These are phyloP conservation scores for Crotalus tigris DNA, from an alignment of 2,113 vertebrate species.

Conservation along the genomic window DNA sequence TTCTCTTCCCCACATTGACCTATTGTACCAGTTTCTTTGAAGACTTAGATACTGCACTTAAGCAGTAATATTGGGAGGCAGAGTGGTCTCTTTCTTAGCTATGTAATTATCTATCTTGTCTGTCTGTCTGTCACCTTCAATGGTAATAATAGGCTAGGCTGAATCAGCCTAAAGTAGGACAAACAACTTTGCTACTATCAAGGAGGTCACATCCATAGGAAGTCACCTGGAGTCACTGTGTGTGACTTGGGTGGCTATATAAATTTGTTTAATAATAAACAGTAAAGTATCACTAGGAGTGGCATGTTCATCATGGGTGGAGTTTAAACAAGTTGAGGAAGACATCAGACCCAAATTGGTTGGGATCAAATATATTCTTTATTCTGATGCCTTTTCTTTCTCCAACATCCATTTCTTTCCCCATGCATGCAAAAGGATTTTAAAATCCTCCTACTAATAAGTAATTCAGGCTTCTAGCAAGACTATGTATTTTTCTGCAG, in stretches of 20 bases:
- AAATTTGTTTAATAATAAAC: background rate
- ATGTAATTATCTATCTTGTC: no score
- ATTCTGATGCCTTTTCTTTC: background rate
- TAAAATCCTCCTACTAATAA: no score
- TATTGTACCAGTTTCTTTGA: background rate
- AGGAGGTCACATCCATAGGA: background rate
- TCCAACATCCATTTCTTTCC: background rate
- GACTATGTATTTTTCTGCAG: no score
- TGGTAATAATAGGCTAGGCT: background rate
- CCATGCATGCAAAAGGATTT: background rate
- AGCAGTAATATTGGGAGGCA: background rate
- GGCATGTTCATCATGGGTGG: background rate
- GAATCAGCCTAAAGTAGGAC: background rate
- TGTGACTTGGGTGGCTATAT: background rate
- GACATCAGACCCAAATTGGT: background rate
- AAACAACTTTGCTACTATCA: background rate
- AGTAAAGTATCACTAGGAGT: background rate
- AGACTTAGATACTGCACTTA: background rate
- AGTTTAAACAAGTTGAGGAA: background rate
- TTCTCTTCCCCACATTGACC: background rate
- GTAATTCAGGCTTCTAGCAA: no score
- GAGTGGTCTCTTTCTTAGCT: background rate
- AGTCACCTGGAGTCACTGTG: background rate
- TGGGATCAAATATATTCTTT: background rate
- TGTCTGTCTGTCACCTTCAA: background rate